Conservation (phyloP, 2,113 vertebrate species). For the Catharus bicknelli region DNA sequence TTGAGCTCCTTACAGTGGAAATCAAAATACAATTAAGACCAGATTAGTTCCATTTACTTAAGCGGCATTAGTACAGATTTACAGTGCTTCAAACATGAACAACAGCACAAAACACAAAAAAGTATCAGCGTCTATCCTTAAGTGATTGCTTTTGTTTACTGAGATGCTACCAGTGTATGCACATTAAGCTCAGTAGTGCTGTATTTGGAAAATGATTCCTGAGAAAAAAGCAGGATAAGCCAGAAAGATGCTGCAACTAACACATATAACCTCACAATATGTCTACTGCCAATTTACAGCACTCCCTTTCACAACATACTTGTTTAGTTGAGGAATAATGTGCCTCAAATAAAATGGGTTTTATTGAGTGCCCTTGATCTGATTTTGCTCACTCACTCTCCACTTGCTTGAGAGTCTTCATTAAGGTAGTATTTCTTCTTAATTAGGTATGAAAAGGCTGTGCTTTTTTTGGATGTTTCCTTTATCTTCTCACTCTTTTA, state of each 20-base stretch:
- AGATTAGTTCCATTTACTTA: constrained; percentile 40
- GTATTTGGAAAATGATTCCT: neutral
- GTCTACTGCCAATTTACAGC: neutral
- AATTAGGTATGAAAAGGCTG: neutral
- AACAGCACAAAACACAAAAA: neutral
- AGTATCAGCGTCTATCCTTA: neutral
- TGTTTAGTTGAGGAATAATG: neutral
- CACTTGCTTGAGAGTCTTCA: neutral
- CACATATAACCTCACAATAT: neutral
- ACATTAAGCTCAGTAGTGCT: neutral
- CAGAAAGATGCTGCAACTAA: neutral
- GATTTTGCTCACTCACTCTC: neutral
- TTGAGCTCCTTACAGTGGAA: neutral
- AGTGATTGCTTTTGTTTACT: neutral
- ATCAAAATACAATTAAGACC: neutral
- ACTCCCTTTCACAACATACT: neutral
- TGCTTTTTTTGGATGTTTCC: neutral
- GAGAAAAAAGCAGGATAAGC: neutral
- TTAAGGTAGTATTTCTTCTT: constrained; percentile 10
- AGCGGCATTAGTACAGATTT: neutral
- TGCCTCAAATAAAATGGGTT: neutral
- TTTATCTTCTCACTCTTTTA: neutral
- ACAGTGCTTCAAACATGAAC: neutral
- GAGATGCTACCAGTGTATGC: neutral
- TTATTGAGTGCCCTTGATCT: neutral